Base-by-base conservation (phyloP, 1,140 invertebrate genomes). In the Ectropis grisescens region DNA sequence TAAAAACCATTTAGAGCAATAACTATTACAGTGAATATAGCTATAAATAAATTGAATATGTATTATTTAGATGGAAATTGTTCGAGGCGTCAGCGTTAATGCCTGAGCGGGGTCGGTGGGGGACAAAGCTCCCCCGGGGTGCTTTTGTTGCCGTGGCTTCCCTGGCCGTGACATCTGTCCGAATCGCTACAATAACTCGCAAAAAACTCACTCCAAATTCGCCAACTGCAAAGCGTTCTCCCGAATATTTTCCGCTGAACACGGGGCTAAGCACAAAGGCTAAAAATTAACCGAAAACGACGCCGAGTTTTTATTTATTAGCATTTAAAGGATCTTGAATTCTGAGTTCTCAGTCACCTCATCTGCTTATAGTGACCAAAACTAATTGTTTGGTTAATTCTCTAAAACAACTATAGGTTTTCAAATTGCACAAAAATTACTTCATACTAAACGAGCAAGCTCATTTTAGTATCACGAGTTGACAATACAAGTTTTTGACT, bases 1-100 rank as follows among this genome's bases (percentile, higher is more conserved):
- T 75, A 74, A 74, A 79, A 75, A 70, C 67, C 65, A 79, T 79
- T 79, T 79, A 74, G 65, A 68, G 52, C 58, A 65, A 75, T 69
- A 66, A 67, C 74, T 69, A 59, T 75, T 60, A 46, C 41, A 47
- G 31, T 44, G 42, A 58, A 60, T 58, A 60, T 51, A 53, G 53
- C 53, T 57, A 68, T 74, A 71, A 72, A 76, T 69, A 64, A 53
- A 71, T 61, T 67, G 54, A 64, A 70, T 72, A 58, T 53, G 60
- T 52, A 59, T 68, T 71, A 72, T 76, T 70, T 71, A 61, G 64
- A 58, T 74, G 67, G 50, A 57, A 50, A 60, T 55, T 58, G 64
- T 58, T 68, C 57, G 58, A 75, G 61, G 68, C 69, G 69, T 80
- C 67, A 62, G 59, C 59, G 59, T 53, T 71, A 79, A 79, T 72